These are phyloP conservation scores for Standfussiana lucernea DNA, from an alignment of 2,888 invertebrate genomes.

Conservation along the genomic window DNA sequence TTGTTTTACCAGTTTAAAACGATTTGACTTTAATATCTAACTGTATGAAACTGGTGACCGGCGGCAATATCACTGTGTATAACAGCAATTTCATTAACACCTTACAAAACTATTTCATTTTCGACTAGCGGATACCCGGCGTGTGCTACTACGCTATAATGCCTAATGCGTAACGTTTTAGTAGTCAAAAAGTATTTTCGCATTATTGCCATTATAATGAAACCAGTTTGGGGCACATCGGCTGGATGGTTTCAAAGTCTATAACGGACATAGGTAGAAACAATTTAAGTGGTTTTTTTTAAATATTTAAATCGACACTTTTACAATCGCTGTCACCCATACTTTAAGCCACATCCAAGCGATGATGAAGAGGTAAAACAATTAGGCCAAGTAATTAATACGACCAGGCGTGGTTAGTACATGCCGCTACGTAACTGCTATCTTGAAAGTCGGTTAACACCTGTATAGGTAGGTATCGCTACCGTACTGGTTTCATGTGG, in stretches of 20 bases:
- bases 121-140: too few species aligned
- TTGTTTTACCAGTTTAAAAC: not conserved
- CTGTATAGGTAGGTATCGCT: not conserved
- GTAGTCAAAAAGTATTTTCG: too few species aligned
- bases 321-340: conserved; percentile 35
- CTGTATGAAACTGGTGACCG: not conserved
- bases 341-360: not conserved
- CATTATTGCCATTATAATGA: too few species aligned
- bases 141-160: too few species aligned
- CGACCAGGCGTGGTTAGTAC: conserved; percentile 50
- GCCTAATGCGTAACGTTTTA: too few species aligned
- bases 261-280: too few species aligned
- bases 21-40: not conserved
- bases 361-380: conserved; percentile 71
- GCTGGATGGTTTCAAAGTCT: too few species aligned
- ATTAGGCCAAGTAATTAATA: conserved; percentile 71
- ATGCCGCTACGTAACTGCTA: conserved; percentile 32
- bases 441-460: conserved; percentile 45
- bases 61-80: not conserved
- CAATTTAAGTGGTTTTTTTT: too few species aligned
- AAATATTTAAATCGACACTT: too few species aligned
- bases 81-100: not conserved
- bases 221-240: too few species aligned
- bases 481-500: not conserved
- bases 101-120: not conserved